A percentile compares a stretch with the other conserved stretches of the same genome.
These are phyloP conservation scores for Metridium senile DNA, from an alignment of 92 coral and sea anemone species.

Conservation along the genomic window DNA sequence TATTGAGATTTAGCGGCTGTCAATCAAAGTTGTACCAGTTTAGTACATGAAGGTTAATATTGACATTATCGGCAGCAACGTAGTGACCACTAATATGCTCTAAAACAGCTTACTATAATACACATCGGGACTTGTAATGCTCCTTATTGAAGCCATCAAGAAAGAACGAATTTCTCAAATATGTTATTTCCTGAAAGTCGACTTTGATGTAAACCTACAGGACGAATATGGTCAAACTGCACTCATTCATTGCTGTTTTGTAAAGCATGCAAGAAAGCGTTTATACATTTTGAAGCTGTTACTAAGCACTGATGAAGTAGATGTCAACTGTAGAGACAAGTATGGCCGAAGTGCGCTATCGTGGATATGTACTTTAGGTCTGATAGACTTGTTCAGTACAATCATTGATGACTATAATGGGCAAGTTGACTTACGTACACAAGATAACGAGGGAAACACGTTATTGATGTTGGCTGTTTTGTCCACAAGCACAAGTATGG, in stretches of 20 bases:
- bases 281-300: conserved; percentile 39
- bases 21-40: conserved; percentile 3
- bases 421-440: conserved; percentile 27
- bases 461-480: conserved; percentile 59
- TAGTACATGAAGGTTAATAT: conserved; percentile 1
- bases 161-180: conserved; percentile 50
- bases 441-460: conserved; percentile 61
- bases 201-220: conserved; percentile 51
- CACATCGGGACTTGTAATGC: conserved; percentile 24
- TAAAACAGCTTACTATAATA: background rate
- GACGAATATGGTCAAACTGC: conserved; percentile 75
- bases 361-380: conserved; percentile 72
- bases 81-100: background rate
- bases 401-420: conserved; percentile 41
- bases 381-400: conserved; percentile 36
- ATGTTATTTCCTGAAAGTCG: conserved; percentile 61
- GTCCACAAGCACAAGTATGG: conserved; percentile 48
- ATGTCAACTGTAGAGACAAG: conserved; percentile 49
- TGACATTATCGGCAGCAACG: background rate
- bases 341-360: conserved; percentile 46
- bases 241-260: conserved; percentile 63
- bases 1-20: background rate
- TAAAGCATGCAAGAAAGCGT: conserved; percentile 37
- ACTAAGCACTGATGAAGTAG: conserved; percentile 43
- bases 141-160: conserved; percentile 65